Percentiles rank a stretch among this genome's conserved stretches.
Conservation (phyloP, 2,888 invertebrate species). For the Pristionchus mayeri region DNA sequence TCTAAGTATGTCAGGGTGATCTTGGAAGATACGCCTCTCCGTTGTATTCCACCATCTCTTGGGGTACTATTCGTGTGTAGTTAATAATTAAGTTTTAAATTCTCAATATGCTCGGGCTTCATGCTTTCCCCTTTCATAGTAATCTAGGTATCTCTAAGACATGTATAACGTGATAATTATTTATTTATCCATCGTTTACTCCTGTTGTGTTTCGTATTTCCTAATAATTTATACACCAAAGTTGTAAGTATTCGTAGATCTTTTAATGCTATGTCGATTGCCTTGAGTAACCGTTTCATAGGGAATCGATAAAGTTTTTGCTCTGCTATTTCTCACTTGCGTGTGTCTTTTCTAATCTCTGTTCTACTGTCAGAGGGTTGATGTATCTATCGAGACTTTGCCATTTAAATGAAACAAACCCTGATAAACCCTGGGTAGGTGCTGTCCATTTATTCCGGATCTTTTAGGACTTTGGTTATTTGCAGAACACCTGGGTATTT, state of each 20-base stretch:
- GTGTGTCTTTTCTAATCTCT: constrained; percentile 22
- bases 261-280: neutral
- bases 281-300: neutral
- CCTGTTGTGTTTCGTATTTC: constrained; percentile 4
- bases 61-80: neutral
- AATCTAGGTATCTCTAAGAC: constrained; percentile 30
- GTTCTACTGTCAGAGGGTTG: constrained; percentile 30
- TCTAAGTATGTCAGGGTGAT: constrained; percentile 29
- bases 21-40: neutral
- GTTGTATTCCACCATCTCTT: neutral
- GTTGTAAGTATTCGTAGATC: constrained; percentile 7
- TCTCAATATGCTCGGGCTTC: constrained; percentile 1
- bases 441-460: neutral
- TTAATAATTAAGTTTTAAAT: constrained; percentile 15
- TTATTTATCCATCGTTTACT: neutral
- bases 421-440: constrained; percentile 11
- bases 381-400: constrained; percentile 18
- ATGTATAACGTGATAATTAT: constrained; percentile 30
- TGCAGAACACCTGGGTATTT: no score
- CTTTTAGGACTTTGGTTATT: no score
- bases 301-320: constrained; percentile 41
- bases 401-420: neutral
- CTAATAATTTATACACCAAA: constrained; percentile 40
- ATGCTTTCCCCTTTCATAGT: neutral
- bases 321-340: neutral